A percentile compares a stretch with the other conserved stretches of the same genome.
Evolutionary conservation across 1,140 invertebrate genomes (phyloP).

Genomic region (Drosophila fuyamai): DNA sequence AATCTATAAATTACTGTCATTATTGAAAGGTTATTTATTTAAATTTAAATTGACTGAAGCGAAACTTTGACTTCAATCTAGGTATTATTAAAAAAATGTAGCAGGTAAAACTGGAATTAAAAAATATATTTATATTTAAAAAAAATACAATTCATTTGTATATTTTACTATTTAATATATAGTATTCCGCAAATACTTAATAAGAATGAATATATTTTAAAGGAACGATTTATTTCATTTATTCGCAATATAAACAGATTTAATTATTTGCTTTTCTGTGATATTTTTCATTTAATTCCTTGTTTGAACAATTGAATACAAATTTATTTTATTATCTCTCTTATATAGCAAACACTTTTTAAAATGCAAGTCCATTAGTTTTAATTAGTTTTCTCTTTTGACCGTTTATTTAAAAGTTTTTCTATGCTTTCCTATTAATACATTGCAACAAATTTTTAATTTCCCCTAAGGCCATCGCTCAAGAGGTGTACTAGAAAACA

Average conservation of each 20-base stretch:
- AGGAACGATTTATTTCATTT: neutral
- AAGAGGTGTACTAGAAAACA: constrained; percentile 9
- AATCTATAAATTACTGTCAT: too few relatives aligned
- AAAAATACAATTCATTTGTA: too few relatives aligned
- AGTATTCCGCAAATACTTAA: too few relatives aligned
- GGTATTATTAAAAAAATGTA: too few relatives aligned
- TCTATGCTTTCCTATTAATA: neutral
- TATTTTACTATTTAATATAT: too few relatives aligned
- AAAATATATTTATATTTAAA: too few relatives aligned
- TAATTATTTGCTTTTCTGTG: neutral
- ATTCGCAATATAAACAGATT: neutral
- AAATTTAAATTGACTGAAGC: too few relatives aligned
- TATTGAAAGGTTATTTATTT: neutral
- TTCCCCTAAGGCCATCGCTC: constrained; percentile 41
- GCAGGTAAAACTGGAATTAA: too few relatives aligned
- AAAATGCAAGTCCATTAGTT: constrained; percentile 12
- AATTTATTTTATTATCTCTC: constrained; percentile 13
- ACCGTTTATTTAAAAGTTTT: constrained; percentile 11
- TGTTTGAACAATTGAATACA: constrained; percentile 9
- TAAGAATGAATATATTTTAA: too few relatives aligned
- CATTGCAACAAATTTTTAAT: constrained; percentile 38
- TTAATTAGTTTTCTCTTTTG: constrained; percentile 16
- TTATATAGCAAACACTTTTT: constrained; percentile 5
- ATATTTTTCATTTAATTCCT: constrained; percentile 4
- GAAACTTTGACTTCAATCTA: too few relatives aligned